Evolutionary conservation across 2,888 invertebrate genomes (phyloP).

Genomic region (Drosophila rellima): DNA sequence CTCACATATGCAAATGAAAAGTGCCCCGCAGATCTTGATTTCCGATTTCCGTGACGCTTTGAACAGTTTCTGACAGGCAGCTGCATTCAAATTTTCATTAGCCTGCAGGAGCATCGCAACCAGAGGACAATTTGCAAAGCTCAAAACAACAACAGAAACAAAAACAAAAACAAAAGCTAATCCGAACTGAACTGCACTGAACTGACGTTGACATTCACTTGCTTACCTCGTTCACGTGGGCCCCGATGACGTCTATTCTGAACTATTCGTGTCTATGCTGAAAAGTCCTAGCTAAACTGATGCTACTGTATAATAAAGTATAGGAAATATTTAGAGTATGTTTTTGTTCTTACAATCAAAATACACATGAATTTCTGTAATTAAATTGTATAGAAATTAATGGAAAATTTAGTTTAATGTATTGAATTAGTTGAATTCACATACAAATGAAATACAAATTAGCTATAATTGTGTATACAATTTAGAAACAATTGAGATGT

Average conservation of each 20-base stretch:
- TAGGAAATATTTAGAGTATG: neutral
- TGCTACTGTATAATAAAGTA: neutral
- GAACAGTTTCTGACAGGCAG: slow-evolving; percentile 27
- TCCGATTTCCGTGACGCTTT: slow-evolving; percentile 9
- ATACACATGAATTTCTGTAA: neutral
- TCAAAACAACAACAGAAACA: neutral
- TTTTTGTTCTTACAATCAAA: too few relatives aligned
- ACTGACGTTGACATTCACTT: slow-evolving; percentile 24
- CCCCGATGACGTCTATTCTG: slow-evolving; percentile 27
- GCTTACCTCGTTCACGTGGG: slow-evolving; percentile 38
- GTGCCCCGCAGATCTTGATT: slow-evolving; percentile 24
- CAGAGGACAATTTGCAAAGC: neutral
- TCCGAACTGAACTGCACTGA: slow-evolving; percentile 9
- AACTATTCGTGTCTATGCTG: neutral
- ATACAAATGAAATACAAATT: neutral
- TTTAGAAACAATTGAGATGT: too few relatives aligned
- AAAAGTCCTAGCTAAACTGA: neutral
- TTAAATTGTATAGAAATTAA: neutral
- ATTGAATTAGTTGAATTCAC: neutral
- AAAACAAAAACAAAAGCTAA: slow-evolving; percentile 14
- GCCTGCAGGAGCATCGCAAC: neutral
- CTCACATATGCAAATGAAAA: slow-evolving; percentile 59
- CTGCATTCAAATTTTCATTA: slow-evolving; percentile 66
- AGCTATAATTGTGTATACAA: neutral
- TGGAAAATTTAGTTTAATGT: too few relatives aligned